Evolutionary conservation across 2,113 vertebrate genomes (phyloP).

Genomic region (Corythaeola cristata): DNA sequence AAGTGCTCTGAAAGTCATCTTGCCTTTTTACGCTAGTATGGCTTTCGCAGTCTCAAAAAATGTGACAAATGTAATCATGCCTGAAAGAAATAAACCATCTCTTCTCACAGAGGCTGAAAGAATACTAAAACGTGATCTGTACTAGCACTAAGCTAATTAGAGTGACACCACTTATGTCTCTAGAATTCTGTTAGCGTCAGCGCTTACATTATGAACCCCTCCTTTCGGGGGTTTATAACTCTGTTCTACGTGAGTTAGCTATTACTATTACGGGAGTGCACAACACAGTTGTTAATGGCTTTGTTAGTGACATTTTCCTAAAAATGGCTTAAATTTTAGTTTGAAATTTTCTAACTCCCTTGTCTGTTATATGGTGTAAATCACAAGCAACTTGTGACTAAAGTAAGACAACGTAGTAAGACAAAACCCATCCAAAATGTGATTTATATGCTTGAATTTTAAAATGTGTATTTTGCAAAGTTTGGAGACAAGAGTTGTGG

Average conservation of each 20-base stretch:
- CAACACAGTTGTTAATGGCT: background rate
- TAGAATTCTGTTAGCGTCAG: background rate
- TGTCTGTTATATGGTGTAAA: background rate
- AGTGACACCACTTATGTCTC: background rate
- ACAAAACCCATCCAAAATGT: background rate
- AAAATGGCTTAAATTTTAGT: background rate
- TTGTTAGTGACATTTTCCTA: background rate
- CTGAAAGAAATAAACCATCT: constrained; percentile 32
- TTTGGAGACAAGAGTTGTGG: background rate
- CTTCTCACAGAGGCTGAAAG: background rate
- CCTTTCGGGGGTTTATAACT: background rate
- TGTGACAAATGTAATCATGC: constrained; percentile 26
- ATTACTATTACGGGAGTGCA: background rate
- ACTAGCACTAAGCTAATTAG: constrained; percentile 19
- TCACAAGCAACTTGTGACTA: background rate
- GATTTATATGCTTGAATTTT: background rate
- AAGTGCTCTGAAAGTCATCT: constrained; percentile 28
- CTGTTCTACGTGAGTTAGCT: background rate
- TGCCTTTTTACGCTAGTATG: background rate
- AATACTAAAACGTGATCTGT: background rate
- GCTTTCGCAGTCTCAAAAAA: constrained; percentile 13
- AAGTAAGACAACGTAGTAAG: background rate
- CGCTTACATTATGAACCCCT: background rate
- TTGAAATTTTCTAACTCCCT: background rate
- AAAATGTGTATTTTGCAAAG: background rate